Base-by-base conservation (phyloP, 2,888 invertebrate genomes). In the Drosophila formosana region DNA sequence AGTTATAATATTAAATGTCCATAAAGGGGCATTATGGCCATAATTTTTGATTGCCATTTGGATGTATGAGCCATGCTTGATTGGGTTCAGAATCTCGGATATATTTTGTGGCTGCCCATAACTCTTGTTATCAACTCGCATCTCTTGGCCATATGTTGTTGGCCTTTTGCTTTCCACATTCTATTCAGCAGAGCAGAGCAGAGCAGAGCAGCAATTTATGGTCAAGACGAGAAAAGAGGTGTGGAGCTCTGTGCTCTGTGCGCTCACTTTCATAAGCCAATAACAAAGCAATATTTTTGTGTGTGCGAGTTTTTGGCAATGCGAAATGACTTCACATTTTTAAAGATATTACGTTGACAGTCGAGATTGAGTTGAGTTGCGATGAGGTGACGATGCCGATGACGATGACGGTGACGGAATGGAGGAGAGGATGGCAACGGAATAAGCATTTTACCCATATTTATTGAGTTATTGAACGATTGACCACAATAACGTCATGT, bases 1-100 rank as follows among this genome's bases (percentile, higher is more conserved):
- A 84, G 83, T 84, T 84, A 84, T 84, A 87, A 87, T 84, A 87
- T 84, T 84, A 87, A 84, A 84, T 68, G 76, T 66, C 83, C 85
- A 84, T 84, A 84, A 87, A 84, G 69, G 80, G 83, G 87, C 67
- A 84, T 84, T 84, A 84, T 82, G 85, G 70, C 76, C 76, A 87
- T 84, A 84, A 87, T 70, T 87, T 80, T 80, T 84, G 75, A 82
- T 67, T 72, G 75, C 56, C 56, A 72, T 56, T 64, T 71, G 72
- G 69, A 67, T 70, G 66, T 73, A 74, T 84, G 66, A 75, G 75
- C 75, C 65, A 71, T 78, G 82, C 78, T 67, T 77, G 76, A 79
- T 79, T 73, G 76, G 69, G 72, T 51, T 49, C 47, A 61, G 56
- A 69, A 79, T 52, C 18, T 85, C 56, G 45, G 62, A 72, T 50